phyloP scores from a whole-genome alignment of 2,888 invertebrate species.

The Morpho helenor region DNA sequence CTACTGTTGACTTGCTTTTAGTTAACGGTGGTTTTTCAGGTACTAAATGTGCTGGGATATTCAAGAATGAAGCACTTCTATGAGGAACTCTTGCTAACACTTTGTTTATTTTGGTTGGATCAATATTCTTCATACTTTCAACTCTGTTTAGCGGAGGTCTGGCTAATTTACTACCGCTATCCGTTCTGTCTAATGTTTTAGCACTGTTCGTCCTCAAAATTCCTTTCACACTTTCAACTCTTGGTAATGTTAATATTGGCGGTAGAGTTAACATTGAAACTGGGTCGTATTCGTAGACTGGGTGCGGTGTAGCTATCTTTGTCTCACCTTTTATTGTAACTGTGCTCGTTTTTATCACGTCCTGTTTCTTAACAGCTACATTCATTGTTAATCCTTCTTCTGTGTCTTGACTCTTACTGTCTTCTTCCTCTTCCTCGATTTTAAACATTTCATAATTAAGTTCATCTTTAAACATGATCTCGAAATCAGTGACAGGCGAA shows the following conservation, averaged over 20 bases:
- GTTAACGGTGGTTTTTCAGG: slow-evolving; percentile 63
- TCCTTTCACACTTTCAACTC: slow-evolving; percentile 67
- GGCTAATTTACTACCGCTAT: slow-evolving; percentile 47
- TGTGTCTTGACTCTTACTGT: slow-evolving; percentile 55
- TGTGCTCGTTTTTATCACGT: slow-evolving; percentile 66
- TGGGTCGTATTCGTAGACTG: slow-evolving; percentile 63
- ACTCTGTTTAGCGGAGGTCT: slow-evolving; percentile 57
- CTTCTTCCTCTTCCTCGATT: slow-evolving; percentile 70
- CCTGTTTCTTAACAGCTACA: slow-evolving; percentile 59
- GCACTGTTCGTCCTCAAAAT: slow-evolving; percentile 65
- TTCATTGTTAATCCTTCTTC: slow-evolving; percentile 70
- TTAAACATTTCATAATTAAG: slow-evolving; percentile 68
- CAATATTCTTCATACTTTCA: slow-evolving; percentile 66
- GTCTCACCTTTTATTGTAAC: slow-evolving; percentile 67
- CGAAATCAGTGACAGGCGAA: slow-evolving; percentile 72
- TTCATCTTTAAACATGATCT: slow-evolving; percentile 77
- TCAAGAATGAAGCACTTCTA: slow-evolving; percentile 71
- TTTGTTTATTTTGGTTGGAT: slow-evolving; percentile 62
- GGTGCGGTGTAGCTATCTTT: slow-evolving; percentile 61
- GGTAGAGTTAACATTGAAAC: slow-evolving; percentile 53
- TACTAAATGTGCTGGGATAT: slow-evolving; percentile 62
- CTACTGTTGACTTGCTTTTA: slow-evolving; percentile 68
- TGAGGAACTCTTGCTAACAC: slow-evolving; percentile 66
- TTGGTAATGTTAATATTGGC: slow-evolving; percentile 54
- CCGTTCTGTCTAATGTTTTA: slow-evolving; percentile 56